These are phyloP conservation scores for Branchinecta sandiegonensis DNA, from an alignment of 2,888 invertebrate species.

Conservation along the genomic window DNA sequence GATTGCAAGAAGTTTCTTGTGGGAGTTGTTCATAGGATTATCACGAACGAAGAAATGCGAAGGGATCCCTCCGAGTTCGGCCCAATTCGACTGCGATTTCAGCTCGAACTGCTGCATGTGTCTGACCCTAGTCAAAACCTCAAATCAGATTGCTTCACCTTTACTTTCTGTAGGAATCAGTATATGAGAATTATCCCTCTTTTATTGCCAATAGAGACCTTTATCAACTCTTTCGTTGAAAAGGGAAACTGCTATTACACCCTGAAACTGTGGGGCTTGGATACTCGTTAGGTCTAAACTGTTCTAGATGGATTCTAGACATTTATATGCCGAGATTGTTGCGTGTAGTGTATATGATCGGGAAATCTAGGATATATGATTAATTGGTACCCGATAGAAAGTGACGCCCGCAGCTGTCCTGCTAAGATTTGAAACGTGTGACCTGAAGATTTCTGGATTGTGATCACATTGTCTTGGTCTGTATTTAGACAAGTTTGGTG, in stretches of 20 bases:
- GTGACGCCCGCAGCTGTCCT: no score
- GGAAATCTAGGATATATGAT: no score
- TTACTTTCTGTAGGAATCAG: conserved; percentile 11
- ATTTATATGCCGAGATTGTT: no score
- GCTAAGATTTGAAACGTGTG: no score
- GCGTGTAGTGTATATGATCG: no score
- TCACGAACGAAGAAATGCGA: conserved; percentile 9
- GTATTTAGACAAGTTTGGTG: no score
- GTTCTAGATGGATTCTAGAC: no score
- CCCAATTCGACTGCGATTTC: neutral
- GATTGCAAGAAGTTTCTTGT: conserved; percentile 11
- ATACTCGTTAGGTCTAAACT: no score
- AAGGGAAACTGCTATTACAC: neutral
- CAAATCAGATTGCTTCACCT: neutral
- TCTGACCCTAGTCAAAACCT: neutral
- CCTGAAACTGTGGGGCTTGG: neutral
- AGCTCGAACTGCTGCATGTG: neutral
- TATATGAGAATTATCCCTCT: conserved; percentile 1
- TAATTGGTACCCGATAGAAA: no score
- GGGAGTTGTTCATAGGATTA: conserved; percentile 6
- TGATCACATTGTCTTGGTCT: no score
- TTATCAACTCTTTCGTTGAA: neutral
- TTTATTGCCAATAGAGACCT: neutral
- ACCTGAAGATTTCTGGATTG: no score
- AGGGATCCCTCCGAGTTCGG: neutral